A percentile compares a stretch with the other conserved stretches of the same genome.
phyloP scores from a whole-genome alignment of 2,797 vertebrate genomes.

The Oreortyx pictus region DNA sequence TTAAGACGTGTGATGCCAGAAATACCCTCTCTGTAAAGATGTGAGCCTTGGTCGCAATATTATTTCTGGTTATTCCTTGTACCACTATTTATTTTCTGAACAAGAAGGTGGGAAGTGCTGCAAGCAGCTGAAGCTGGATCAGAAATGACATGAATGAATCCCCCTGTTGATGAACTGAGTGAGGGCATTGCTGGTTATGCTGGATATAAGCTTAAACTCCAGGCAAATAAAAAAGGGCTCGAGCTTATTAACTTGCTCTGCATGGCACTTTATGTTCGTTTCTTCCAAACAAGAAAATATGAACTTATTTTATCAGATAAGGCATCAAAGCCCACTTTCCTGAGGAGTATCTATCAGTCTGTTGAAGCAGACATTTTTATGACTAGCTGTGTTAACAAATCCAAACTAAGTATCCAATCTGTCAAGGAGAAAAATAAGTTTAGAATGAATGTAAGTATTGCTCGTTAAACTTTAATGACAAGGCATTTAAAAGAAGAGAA shows the following conservation, averaged over 20 bases:
- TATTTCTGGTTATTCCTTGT: not conserved
- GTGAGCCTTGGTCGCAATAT: not conserved
- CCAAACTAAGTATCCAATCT: slow-evolving; percentile 54
- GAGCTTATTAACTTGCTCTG: not conserved
- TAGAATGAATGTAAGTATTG: slow-evolving; percentile 22
- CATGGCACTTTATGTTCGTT: not conserved
- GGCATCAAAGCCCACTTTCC: slow-evolving; percentile 66
- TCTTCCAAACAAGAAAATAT: slow-evolving; percentile 42
- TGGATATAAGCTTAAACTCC: slow-evolving; percentile 11
- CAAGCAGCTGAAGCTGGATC: not conserved
- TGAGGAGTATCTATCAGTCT: slow-evolving; percentile 45
- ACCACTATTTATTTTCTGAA: not conserved
- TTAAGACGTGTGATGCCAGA: not conserved
- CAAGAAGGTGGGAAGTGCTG: not conserved
- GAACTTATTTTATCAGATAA: slow-evolving; percentile 64
- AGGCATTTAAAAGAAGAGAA: slow-evolving; percentile 49
- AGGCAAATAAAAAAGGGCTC: slow-evolving; percentile 3
- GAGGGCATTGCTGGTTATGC: not conserved
- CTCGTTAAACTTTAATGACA: slow-evolving; percentile 52
- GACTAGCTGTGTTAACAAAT: slow-evolving; percentile 49
- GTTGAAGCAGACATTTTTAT: slow-evolving; percentile 63
- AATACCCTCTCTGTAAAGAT: not conserved
- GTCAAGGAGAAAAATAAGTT: slow-evolving; percentile 64
- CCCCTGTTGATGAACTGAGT: not conserved
- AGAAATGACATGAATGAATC: not conserved